phyloP scores from a whole-genome alignment of 2,888 invertebrate genomes.

The Hecatera dysodea region DNA sequence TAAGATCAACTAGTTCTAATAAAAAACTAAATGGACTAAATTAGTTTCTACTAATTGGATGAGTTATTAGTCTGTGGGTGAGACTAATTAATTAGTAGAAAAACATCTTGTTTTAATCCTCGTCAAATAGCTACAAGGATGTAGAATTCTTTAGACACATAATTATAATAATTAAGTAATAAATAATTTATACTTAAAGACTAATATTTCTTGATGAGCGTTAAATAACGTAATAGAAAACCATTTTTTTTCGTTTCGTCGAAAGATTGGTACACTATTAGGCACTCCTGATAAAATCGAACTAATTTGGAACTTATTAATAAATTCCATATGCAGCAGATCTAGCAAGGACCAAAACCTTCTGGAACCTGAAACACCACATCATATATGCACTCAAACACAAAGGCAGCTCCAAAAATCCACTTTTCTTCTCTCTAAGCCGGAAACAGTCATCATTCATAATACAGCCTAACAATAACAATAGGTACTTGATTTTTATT shows the following conservation, averaged over 20 bases:
- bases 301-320: no score
- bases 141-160: neutral
- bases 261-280: no score
- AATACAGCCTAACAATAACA: neutral
- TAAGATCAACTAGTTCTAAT: slow-evolving; percentile 14
- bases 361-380: no score
- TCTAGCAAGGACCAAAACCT: no score
- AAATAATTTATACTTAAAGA: neutral
- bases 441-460: neutral
- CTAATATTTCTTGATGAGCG: neutral
- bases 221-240: neutral
- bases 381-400: no score
- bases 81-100: slow-evolving; percentile 3
- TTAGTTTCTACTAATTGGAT: slow-evolving; percentile 9
- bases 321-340: no score
- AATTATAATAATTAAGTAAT: neutral
- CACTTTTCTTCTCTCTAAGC: neutral
- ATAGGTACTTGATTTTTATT: no score
- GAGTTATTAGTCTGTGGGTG: slow-evolving; percentile 22
- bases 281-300: no score
- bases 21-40: slow-evolving; percentile 9
- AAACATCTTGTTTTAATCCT: neutral
- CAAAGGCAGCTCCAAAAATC: neutral
- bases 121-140: neutral
- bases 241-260: neutral